These are phyloP conservation scores for Octomys mimax DNA, from an alignment of 2,797 vertebrate genomes.

Conservation along the genomic window DNA sequence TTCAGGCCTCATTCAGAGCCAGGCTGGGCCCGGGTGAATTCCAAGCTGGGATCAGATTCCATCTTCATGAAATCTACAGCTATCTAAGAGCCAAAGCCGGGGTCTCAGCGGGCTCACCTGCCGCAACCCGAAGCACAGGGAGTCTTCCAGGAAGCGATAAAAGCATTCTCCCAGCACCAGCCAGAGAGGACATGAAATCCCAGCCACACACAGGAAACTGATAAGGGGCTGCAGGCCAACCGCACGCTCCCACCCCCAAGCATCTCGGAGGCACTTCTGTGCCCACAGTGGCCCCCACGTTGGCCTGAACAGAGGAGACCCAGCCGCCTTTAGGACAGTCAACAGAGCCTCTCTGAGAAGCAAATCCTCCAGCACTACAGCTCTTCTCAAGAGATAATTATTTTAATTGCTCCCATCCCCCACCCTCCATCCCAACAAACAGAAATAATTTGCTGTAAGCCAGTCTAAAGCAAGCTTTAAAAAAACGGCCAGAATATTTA, in stretches of 20 bases:
- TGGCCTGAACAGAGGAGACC: background rate
- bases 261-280: background rate
- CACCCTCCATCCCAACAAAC: background rate
- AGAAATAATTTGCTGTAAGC: conserved; percentile 19
- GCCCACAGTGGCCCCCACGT: background rate
- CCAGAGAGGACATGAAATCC: background rate
- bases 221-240: background rate
- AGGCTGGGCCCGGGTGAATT: background rate
- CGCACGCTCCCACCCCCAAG: background rate
- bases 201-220: background rate
- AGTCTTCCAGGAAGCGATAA: background rate
- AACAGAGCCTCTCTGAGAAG: background rate
- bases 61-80: background rate
- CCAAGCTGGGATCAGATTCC: background rate
- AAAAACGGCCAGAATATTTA: background rate
- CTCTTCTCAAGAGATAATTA: background rate
- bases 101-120: background rate
- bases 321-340: background rate
- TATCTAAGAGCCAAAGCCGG: background rate
- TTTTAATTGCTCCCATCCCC: background rate
- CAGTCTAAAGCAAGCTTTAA: background rate
- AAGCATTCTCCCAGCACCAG: background rate
- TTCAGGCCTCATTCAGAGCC: background rate
- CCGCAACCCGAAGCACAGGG: background rate
- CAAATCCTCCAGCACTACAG: background rate